Evolutionary conservation across 23 tunicate genomes (phyloP), one percentile per base, ranked within the genome.

Genomic region (Styela plicata): DNA sequence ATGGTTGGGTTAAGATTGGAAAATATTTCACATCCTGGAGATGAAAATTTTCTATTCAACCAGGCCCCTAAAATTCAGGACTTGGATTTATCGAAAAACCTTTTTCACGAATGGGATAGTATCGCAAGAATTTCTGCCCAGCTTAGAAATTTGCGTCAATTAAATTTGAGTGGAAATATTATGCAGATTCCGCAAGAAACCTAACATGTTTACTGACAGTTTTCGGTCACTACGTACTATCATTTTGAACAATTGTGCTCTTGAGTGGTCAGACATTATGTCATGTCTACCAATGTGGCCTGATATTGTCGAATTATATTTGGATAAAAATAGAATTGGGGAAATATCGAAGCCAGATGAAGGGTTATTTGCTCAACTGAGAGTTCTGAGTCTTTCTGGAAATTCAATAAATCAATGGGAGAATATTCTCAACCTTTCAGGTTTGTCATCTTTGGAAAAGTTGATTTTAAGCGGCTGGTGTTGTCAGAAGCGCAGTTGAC

Each of bases 11-110:
- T 90, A 29, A 35, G 89, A 63, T 70, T 71, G 17, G 86, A 85
- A 57, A 20, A 71, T 21, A 85, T 90, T 27, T 90, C 96, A 33
- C 35, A 69, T 52, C 71, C 85, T 73, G 96, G 86, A 3, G 67
- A 35, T 29, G 36, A 31, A 34, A 87, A 79, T 33, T 33, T 34
- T 24, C 31, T 89, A 30, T 36, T 74, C 16, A 1, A 63, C 2
- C 64, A 78, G 3, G 61, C 87, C 21, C 94, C 94, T 66, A 89
- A 86, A 53, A 64, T 90, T 27, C 73, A 29, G 24, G 84, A 79
- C n/a, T 27, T 92, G 69, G 85, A 92, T 74, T 21, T 92, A 19
- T 84, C 89, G 0, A 85, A 85, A 57, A 92, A 87, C 61, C 85
- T 92, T 22, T 33, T 92, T 67, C 83, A 89, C 0, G 53, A 87